These are phyloP conservation scores for Embidobia sp. DNA, from an alignment of 2,888 invertebrate species.

Conservation along the genomic window DNA sequence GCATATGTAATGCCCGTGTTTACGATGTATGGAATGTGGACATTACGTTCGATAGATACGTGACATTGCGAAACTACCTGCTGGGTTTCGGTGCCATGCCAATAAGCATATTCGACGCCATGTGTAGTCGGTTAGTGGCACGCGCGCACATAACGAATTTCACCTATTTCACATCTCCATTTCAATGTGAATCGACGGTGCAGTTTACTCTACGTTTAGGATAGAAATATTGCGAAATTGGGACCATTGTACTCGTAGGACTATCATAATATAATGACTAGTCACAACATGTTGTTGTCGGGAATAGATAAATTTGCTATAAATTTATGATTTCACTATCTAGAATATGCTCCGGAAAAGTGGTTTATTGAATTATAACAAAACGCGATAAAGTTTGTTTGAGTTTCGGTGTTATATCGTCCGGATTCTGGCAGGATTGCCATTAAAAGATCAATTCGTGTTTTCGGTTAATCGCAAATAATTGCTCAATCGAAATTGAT, in stretches of 20 bases:
- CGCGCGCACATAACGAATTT: constrained; percentile 65
- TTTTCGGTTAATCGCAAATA: no score
- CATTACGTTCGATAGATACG: constrained; percentile 63
- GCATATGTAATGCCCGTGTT: constrained; percentile 59
- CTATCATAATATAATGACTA: no score
- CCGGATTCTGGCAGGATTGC: no score
- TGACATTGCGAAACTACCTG: constrained; percentile 63
- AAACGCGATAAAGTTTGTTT: no score
- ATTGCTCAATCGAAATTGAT: no score
- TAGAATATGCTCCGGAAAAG: no score
- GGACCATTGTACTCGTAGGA: constrained; percentile 4
- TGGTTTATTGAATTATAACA: no score
- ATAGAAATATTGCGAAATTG: constrained; percentile 32
- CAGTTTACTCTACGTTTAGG: constrained; percentile 56
- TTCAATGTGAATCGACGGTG: constrained; percentile 50
- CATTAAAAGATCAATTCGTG: no score
- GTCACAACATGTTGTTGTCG: no score
- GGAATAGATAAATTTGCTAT: no score
- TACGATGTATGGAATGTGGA: constrained; percentile 63
- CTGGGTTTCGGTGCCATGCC: constrained; percentile 48
- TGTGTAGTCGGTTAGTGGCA: constrained; percentile 51
- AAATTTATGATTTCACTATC: no score
- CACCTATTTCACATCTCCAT: constrained; percentile 63
- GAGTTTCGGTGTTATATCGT: no score
- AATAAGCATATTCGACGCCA: constrained; percentile 57